A percentile compares a stretch with the other conserved stretches of the same genome.
These are phyloP conservation scores for Drosophila incognita DNA, from an alignment of 2,888 invertebrate genomes.

Conservation along the genomic window DNA sequence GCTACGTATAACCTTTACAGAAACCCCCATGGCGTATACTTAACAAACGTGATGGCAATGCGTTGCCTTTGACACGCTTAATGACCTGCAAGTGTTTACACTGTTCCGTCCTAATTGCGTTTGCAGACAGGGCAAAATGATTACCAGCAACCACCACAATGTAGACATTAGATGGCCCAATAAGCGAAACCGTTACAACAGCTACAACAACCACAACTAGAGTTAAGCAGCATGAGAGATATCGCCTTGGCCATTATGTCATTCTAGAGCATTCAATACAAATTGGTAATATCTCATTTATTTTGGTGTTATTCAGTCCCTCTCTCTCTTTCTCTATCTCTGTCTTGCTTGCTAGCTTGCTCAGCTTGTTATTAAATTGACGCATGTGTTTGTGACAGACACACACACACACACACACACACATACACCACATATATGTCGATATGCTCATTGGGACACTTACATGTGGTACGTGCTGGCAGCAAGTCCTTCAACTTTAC, in stretches of 20 bases:
- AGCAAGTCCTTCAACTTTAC: constrained; percentile 49
- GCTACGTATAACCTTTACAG: neutral
- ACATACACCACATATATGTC: constrained; percentile 3
- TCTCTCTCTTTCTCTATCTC: constrained; percentile 21
- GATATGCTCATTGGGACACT: constrained; percentile 37
- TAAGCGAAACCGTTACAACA: constrained; percentile 34
- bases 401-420: constrained; percentile 7
- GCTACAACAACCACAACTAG: constrained; percentile 16
- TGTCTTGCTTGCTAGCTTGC: constrained; percentile 20
- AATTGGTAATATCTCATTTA: constrained; percentile 80
- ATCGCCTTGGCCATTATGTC: constrained; percentile 66
- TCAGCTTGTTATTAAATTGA: constrained; percentile 65
- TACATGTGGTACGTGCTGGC: constrained; percentile 56
- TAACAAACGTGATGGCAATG: constrained; percentile 60
- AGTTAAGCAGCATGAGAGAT: constrained; percentile 9
- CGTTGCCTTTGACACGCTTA: constrained; percentile 75
- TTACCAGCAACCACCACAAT: constrained; percentile 23
- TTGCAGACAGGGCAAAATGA: constrained; percentile 45
- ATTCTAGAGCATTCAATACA: constrained; percentile 71
- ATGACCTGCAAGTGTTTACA: constrained; percentile 77
- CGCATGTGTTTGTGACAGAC: constrained; percentile 64
- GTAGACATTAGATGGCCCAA: constrained; percentile 25
- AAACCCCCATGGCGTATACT: constrained; percentile 60
- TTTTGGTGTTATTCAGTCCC: constrained; percentile 43
- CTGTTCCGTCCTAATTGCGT: constrained; percentile 69